Conservation (phyloP, 1,140 invertebrate genomes). For the Muscidifurax raptorellus region DNA sequence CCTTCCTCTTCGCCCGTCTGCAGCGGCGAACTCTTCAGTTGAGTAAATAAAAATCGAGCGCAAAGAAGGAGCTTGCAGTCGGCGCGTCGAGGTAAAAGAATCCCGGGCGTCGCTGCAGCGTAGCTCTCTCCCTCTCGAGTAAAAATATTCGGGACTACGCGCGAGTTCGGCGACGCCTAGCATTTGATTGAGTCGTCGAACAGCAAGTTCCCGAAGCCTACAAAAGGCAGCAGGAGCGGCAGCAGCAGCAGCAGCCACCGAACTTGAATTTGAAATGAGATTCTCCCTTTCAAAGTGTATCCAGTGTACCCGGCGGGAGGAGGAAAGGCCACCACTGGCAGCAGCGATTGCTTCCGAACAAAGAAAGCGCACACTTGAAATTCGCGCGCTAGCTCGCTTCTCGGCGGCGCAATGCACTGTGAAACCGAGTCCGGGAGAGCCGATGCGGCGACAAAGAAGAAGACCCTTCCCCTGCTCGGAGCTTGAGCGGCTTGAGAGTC, state of each 20-base stretch:
- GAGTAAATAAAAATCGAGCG: neutral
- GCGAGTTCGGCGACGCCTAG: conserved; percentile 16
- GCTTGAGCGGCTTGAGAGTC: no score
- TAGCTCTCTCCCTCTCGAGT: neutral
- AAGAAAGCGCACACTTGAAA: conserved; percentile 37
- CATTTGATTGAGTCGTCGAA: conserved; percentile 40
- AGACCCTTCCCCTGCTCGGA: neutral
- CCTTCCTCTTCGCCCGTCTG: neutral
- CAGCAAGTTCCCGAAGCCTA: conserved; percentile 31
- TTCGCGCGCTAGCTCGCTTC: neutral
- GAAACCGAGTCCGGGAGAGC: conserved; percentile 22
- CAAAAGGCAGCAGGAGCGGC: neutral
- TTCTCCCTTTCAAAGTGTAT: conserved; percentile 35
- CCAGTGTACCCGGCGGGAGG: neutral
- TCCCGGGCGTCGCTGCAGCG: neutral
- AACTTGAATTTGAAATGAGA: conserved; percentile 46
- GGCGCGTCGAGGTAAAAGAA: neutral
- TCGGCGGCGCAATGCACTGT: neutral
- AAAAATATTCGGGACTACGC: conserved; percentile 2
- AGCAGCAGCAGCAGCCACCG: neutral
- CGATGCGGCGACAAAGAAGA: neutral
- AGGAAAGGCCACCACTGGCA: neutral
- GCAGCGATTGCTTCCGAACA: conserved; percentile 36
- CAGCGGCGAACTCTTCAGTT: neutral
- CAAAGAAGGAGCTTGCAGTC: neutral